phyloP scores from a whole-genome alignment of 2,888 invertebrate genomes.

The Chouioia cunea region DNA sequence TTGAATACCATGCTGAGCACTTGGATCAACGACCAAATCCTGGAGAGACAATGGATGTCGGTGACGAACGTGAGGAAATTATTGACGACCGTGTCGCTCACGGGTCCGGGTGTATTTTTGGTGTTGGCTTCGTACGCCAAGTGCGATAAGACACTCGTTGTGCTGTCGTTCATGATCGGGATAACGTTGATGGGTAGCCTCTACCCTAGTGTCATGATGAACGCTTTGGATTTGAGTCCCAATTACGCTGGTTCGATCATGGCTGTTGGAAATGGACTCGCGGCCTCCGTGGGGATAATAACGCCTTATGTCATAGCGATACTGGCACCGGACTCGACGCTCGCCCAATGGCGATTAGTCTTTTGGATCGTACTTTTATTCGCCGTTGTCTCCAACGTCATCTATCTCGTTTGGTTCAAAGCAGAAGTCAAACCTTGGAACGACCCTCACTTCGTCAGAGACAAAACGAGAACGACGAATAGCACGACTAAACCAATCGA shows the following conservation, averaged over 20 bases:
- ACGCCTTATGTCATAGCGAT: slow-evolving; percentile 78
- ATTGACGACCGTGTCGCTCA: slow-evolving; percentile 63
- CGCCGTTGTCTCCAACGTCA: slow-evolving; percentile 75
- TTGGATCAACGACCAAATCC: slow-evolving; percentile 58
- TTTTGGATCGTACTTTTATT: slow-evolving; percentile 84
- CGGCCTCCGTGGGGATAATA: slow-evolving; percentile 79
- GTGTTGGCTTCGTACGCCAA: slow-evolving; percentile 67
- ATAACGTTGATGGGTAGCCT: slow-evolving; percentile 70
- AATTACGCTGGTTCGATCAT: slow-evolving; percentile 70
- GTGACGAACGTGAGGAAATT: slow-evolving; percentile 61
- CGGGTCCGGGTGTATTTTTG: slow-evolving; percentile 56
- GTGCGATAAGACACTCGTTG: slow-evolving; percentile 65
- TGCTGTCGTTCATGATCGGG: slow-evolving; percentile 67
- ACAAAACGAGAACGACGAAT: not conserved
- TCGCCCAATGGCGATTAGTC: slow-evolving; percentile 80
- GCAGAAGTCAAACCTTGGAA: slow-evolving; percentile 85
- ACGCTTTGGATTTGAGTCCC: slow-evolving; percentile 69
- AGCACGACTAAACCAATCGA: too few species aligned
- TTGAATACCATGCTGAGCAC: slow-evolving; percentile 55
- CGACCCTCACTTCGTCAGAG: slow-evolving; percentile 68
- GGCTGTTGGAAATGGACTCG: slow-evolving; percentile 74
- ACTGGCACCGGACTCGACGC: slow-evolving; percentile 67
- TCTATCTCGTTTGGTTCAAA: slow-evolving; percentile 80
- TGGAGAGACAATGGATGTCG: slow-evolving; percentile 51
- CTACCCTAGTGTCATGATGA: slow-evolving; percentile 70